phyloP scores from a whole-genome alignment of 2,888 invertebrate species.

The Folsomia candida region DNA sequence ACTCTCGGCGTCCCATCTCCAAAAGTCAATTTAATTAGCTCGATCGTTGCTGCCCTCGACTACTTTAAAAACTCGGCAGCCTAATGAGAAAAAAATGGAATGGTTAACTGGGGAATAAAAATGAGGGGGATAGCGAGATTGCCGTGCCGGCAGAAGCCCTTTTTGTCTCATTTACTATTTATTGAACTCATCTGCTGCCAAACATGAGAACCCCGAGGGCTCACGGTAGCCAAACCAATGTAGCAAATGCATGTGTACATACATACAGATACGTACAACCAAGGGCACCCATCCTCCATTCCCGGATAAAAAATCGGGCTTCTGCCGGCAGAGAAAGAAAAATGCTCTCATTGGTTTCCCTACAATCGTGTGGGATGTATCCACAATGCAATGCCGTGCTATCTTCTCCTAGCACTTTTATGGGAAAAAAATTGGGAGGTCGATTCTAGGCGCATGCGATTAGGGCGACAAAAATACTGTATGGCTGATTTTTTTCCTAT shows the following conservation, averaged over 20 bases:
- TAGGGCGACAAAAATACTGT: neutral
- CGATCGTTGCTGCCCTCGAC: neutral
- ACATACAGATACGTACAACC: neutral
- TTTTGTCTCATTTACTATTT: constrained; percentile 11
- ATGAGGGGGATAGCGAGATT: neutral
- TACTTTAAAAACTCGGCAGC: neutral
- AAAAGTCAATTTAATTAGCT: constrained; percentile 5
- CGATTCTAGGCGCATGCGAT: constrained; percentile 9
- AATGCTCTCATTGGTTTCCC: constrained; percentile 33
- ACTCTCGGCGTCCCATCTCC: neutral
- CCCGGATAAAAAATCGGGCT: constrained; percentile 14
- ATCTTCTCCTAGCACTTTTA: neutral
- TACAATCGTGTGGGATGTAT: constrained; percentile 39
- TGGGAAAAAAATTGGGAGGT: neutral
- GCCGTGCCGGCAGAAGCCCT: neutral
- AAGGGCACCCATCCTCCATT: neutral
- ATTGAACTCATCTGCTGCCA: constrained; percentile 13
- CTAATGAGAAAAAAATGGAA: constrained; percentile 21
- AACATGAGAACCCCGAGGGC: neutral
- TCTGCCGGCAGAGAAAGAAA: constrained; percentile 28
- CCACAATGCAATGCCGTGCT: constrained; percentile 20
- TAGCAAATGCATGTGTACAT: too few species aligned
- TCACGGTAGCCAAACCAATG: too few species aligned
- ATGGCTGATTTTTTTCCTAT: neutral
- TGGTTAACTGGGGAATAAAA: constrained; percentile 16